Evolutionary conservation across 2,113 vertebrate genomes (phyloP), one percentile per base, ranked within the genome.

Genomic region (Catagonus wagneri): DNA sequence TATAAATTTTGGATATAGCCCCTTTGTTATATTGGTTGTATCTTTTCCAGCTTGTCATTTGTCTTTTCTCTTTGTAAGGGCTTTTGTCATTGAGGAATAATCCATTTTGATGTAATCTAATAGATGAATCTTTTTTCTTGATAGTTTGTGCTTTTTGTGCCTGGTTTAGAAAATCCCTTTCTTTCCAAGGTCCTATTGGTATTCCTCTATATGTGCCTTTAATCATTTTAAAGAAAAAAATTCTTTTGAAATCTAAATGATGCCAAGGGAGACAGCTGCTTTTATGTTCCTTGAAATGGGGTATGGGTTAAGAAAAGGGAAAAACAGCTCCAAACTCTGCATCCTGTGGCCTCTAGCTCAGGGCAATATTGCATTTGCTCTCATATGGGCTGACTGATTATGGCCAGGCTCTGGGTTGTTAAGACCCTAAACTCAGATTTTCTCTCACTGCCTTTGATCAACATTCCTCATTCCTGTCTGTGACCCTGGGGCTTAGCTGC

Each of bases 391-490:
- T 90, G 80, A 90, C 4, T 56, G 75, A 90, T 69, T 36, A 68
- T 5, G 63, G 23, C 95, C 10, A 22, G 50, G n/a, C 27, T 92
- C 89, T 14, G n/a, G 39, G 74, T 22, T 44, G 56, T 44, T 54
- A 36, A 90, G 65, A 79, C 32, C 69, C 52, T 63, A 60, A 39
- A 58, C 58, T 63, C 34, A 32, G 83, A 39, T 56, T 76, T 56
- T 90, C 39, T 69, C 65, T 68, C 66, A 17, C 34, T 63, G 71
- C 60, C 72, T 97, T 95, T 85, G 72, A 89, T 92, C 83, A 44
- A 58, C 29, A 65, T 27, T 58, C 63, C 6, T 36, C 65, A 19
- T 58, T 86, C 69, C 52, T 19, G 32, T 34, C 39, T 76, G 20
- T 54, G 52, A 78, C 65, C 74, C 27, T 44, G 56, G 14, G 65